Percentiles rank a stretch among this genome's conserved stretches.
These are phyloP conservation scores for Antedon mediterranea DNA, from an alignment of 53 echinoderm and acorn worm species.

Conservation along the genomic window DNA sequence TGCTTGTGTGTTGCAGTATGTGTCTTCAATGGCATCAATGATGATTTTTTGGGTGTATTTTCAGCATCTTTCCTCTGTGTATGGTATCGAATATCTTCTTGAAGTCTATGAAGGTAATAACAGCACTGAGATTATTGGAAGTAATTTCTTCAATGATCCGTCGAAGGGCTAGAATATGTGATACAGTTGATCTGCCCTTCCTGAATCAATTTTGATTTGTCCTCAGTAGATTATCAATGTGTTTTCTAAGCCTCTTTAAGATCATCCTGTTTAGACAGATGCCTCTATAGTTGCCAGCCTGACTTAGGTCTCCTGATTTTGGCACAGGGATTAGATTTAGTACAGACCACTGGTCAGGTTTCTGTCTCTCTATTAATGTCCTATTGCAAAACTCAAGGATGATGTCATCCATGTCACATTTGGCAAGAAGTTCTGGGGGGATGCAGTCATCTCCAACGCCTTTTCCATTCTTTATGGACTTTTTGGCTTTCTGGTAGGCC, in stretches of 20 bases:
- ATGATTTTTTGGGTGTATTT: conserved; percentile 8
- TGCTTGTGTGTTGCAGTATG: conserved; percentile 12
- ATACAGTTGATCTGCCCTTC: conserved; percentile 5
- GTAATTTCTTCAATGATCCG: no score
- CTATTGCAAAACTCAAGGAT: background rate
- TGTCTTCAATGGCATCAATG: background rate
- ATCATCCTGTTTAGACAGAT: conserved; percentile 30
- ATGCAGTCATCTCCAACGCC: conserved; percentile 1
- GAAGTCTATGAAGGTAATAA: no score
- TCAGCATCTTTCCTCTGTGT: background rate
- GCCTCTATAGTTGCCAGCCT: background rate
- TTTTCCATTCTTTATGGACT: background rate
- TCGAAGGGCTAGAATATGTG: conserved; percentile 9
- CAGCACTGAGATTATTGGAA: no score
- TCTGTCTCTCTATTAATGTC: background rate
- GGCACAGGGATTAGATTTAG: conserved; percentile 5
- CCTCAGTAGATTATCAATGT: conserved; percentile 4
- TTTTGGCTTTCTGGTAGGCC: conserved; percentile 8
- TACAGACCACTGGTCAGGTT: conserved; percentile 3
- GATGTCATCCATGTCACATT: background rate
- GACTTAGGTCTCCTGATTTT: background rate
- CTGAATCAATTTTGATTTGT: conserved; percentile 20
- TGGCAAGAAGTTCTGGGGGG: no score
- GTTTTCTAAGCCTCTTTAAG: conserved; percentile 13
- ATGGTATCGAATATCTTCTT: conserved; percentile 16